Base-by-base conservation (phyloP, 1,140 invertebrate genomes). In the Diorhabda carinulata region DNA sequence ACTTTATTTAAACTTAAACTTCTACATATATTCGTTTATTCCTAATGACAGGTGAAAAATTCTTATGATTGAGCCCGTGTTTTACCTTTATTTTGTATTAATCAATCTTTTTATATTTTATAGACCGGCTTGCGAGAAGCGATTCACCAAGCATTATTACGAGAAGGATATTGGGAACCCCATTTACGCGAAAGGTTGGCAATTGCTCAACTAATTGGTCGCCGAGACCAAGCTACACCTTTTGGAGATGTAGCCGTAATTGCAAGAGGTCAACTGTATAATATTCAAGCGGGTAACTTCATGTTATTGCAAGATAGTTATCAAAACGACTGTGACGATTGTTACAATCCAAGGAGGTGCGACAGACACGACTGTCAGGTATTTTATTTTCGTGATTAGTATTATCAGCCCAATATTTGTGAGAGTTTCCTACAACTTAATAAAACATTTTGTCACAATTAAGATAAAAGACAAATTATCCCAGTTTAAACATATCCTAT, bases 181-280 rank as follows among this genome's bases (percentile, higher is more conserved):
- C 80, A 84, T 61, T 77, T 86, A 45, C 83, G 84, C 78, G 80
- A 84, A 58, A 82, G 83, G 72, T 80, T 87, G 41, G 81, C 83
- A 76, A 77, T 76, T 25, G 85, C 87, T 2, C 84, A 85, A 0
- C 85, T 88, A 70, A 77, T 84, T 56, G 82, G 82, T 66, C 75
- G 82, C 45, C 73, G 73, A 43, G 78, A 81, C 52, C 78, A 81
- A 43, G 80, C 80, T 2, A 72, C 81, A 42, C 80, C 82, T 8
- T 85, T 85, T 63, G 86, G 87, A n/a, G 88, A 89, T 65, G 84
- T 88, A 10, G 83, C 85, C 1, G 83, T 86, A 44, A 73, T 89
- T 74, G 85, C 87, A 3, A 84, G 82, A 72, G 88, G 88, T n/a
- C 82, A 85, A 61, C 73, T 89, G 42, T 81, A 87, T 69, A 81